Conservation (phyloP, 2,888 invertebrate species). For the Drosophila siamana region DNA sequence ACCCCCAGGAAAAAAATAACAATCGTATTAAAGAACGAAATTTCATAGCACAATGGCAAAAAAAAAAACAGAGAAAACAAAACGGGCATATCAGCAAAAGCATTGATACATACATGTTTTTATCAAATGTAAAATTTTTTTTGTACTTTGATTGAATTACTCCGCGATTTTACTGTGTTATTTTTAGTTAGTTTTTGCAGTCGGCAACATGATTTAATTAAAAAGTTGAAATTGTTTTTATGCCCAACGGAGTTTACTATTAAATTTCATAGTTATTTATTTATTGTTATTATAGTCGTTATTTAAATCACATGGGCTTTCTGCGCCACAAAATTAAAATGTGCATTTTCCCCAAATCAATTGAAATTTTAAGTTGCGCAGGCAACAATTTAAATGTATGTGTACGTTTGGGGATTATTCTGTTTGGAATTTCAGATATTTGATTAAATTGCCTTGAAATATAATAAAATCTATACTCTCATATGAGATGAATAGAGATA, state of each 20-base stretch:
- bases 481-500: background rate
- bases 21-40: background rate
- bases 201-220: constrained; percentile 73
- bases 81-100: background rate
- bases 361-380: constrained; percentile 24
- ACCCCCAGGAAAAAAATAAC: background rate
- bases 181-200: constrained; percentile 15
- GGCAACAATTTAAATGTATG: constrained; percentile 12
- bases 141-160: constrained; percentile 65
- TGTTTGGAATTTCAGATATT: constrained; percentile 2
- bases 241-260: constrained; percentile 57
- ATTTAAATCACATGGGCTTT: constrained; percentile 47
- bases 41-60: background rate
- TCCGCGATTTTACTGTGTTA: constrained; percentile 35
- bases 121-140: background rate
- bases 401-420: background rate
- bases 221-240: constrained; percentile 61
- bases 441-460: constrained; percentile 8
- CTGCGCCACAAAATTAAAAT: constrained; percentile 30
- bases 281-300: constrained; percentile 27
- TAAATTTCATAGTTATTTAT: constrained; percentile 45
- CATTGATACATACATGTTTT: background rate
- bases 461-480: background rate
- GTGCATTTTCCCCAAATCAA: constrained; percentile 4
- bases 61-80: background rate